Base-by-base conservation (phyloP, 2,113 vertebrate species). In the Alaudala cheleensis region DNA sequence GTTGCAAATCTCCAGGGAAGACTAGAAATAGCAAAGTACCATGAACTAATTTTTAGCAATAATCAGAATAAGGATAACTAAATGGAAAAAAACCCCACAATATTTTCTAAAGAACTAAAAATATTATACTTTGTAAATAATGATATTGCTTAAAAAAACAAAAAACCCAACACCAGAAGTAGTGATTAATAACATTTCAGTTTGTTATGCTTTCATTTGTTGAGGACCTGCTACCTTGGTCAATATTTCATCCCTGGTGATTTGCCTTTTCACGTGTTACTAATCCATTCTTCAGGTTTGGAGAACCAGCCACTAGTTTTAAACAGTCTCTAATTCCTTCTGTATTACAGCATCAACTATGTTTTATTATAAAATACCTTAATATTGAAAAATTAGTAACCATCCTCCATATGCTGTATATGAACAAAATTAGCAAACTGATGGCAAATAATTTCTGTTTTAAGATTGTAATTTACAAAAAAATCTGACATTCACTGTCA, bases 131-230 rank as follows among this genome's bases (percentile, higher is more conserved):
- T 95, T 19, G 6, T 29, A 69, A 90, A 94, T 93, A 78, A 69
- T 81, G 13, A 90, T 88, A 80, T 28, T 85, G 62, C 57, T 67
- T 66, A 77, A 67, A 67, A 44, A 64, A 14, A 39, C 60, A 76
- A 90, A 92, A 74, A 71, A 72, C 33, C 24, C 25, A 67, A 50
- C 22, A 28, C 33, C 67, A 91, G 49, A 83, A 45, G 29, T 34
- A 89, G 44, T 94, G 84, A 96, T 90, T 93, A 86, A 95, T 91
- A 96, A 93, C 22, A 34, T 42, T 81, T 28, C 73, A 90, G 25
- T 88, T 92, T 95, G n/a, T 80, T 91, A 88, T 54, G 85, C 61
- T 93, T 66, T 66, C 69, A 33, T 42, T 64, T 93, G 88, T 78
- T 62, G 61, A 94, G 44, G 34, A 77, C 18, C 47, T 92, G n/a